phyloP scores from a whole-genome alignment of 2,797 vertebrate genomes.

The Acestrorhynchus altus region DNA sequence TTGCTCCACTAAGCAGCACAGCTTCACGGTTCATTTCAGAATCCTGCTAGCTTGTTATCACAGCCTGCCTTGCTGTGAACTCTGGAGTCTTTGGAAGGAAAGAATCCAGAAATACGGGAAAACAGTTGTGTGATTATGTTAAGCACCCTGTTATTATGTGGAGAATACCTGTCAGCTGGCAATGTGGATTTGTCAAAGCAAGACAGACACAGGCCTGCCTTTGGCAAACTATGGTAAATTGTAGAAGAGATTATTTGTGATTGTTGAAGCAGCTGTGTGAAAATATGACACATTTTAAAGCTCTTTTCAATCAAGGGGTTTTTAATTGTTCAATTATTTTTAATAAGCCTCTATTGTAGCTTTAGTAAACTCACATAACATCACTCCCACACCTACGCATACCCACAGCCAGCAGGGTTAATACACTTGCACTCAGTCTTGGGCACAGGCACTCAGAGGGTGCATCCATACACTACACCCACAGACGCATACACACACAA shows the following conservation, averaged over 20 bases:
- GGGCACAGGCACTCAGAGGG: no score
- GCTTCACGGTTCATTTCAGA: neutral
- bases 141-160: slow-evolving; percentile 5
- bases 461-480: neutral
- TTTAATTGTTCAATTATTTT: neutral
- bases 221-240: slow-evolving; percentile 9
- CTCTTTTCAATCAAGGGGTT: neutral
- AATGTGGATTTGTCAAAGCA: slow-evolving; percentile 4
- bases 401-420: neutral
- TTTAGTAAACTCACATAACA: no score
- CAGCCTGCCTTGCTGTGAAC: neutral
- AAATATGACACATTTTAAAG: neutral
- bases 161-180: neutral
- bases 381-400: no score
- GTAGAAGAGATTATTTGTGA: neutral
- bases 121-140: slow-evolving; percentile 9
- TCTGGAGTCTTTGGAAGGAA: neutral
- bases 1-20: neutral
- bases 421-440: no score
- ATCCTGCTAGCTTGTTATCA: neutral
- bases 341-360: no score
- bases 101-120: neutral
- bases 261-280: slow-evolving; percentile 5
- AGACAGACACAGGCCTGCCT: neutral
- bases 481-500: neutral